Evolutionary conservation across 2,797 vertebrate genomes (phyloP).

Genomic region (Rhinophrynus dorsalis): DNA sequence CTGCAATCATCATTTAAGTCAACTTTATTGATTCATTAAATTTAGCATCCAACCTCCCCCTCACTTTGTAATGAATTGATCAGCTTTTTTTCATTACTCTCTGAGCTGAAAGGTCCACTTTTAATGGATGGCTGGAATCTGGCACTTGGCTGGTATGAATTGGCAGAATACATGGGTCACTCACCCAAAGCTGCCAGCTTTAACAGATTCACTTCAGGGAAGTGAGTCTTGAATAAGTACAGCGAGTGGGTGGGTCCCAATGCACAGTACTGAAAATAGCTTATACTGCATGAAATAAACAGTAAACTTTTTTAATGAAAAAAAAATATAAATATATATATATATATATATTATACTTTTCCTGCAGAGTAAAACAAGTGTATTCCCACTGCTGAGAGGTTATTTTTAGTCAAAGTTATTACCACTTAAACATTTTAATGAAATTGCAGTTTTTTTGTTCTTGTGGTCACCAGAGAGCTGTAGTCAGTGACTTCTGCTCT

Average conservation of each 20-base stretch:
- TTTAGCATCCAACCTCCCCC: conserved; percentile 7
- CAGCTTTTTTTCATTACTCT: conserved; percentile 17
- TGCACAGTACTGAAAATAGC: conserved; percentile 9
- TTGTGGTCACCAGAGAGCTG: no score
- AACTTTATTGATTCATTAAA: conserved; percentile 38
- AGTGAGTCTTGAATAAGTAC: conserved; percentile 11
- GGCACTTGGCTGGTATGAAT: background rate
- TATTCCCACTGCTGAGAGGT: no score
- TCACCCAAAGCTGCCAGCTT: conserved; percentile 1
- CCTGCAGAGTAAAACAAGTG: no score
- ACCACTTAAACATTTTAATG: no score
- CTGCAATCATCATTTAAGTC: conserved; percentile 23
- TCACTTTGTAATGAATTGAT: conserved; percentile 19
- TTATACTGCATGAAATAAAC: no score
- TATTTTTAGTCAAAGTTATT: no score
- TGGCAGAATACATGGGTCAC: conserved; percentile 15
- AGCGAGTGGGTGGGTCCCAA: background rate
- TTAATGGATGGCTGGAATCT: conserved; percentile 24
- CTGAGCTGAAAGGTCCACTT: background rate
- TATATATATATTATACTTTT: no score
- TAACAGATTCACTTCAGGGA: conserved; percentile 20
- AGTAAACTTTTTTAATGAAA: no score
- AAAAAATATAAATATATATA: no score
- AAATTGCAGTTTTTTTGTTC: no score
- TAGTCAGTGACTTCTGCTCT: no score